Base-by-base conservation (phyloP, 2,113 vertebrate genomes). In the Pelecanoides urinatrix region DNA sequence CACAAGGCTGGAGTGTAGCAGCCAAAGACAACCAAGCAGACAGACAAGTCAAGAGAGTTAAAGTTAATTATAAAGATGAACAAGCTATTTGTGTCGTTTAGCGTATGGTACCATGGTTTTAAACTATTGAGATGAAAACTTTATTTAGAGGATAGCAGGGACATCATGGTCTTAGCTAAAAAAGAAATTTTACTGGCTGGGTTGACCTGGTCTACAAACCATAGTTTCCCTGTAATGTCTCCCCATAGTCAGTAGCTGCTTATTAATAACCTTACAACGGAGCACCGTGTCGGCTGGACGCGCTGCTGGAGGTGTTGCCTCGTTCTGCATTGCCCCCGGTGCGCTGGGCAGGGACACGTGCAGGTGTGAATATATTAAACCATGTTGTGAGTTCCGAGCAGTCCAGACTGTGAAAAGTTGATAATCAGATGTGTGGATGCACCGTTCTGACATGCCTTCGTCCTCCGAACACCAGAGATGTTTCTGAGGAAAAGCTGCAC, bases 11-110 rank as follows among this genome's bases (percentile, higher is more conserved):
- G 79, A 65, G 49, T 5, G 55, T 20, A 22, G 75, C 76, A 84
- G 91, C 83, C 76, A n/a, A 80, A 80, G 73, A 14, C 59, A 74
- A 73, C 59, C 27, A 12, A 70, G 76, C 82, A 93, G 87, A 16
- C 73, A 78, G 92, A 8, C 38, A 34, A 56, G 56, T 80, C 36
- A 49, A 7, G 83, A 15, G 92, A 80, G 42, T n/a, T 44, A 25
- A 44, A 67, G 89, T 89, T 91, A 86, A 89, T 93, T 80, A 81
- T 88, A 86, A 92, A 88, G 76, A 56, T 1, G 90, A 92, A 59
- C 30, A 19, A 90, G 88, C 76, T 94, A 74, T 92, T 90, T 0
- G 3, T 94, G 94, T 55, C 27, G 1, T 80, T 90, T n/a, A 81
- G 76, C 86, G 67, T 88, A 84, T 92, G 93, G 83, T 32, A n/a